Percentiles rank a stretch among this genome's conserved stretches.
Evolutionary conservation across 2,797 vertebrate genomes (phyloP).

Genomic region (Acipenser transmontanus): DNA sequence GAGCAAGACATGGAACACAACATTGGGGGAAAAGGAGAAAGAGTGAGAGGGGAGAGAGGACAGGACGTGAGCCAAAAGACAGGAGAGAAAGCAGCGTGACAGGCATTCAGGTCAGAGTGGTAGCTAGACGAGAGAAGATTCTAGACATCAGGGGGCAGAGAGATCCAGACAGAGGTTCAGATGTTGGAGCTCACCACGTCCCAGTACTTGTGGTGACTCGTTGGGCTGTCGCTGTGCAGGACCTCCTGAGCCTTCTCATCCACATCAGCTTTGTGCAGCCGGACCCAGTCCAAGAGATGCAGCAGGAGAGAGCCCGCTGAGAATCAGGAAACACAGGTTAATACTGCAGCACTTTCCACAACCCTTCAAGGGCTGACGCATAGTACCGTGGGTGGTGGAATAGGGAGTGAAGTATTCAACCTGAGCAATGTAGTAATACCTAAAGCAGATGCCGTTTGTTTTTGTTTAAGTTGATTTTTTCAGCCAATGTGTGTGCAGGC

Average conservation of each 20-base stretch:
- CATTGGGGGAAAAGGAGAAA: not conserved
- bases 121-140: not conserved
- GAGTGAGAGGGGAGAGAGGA: not conserved
- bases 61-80: not conserved
- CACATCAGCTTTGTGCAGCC: conserved; percentile 82
- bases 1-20: not conserved
- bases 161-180: not conserved
- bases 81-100: not conserved
- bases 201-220: conserved; percentile 80
- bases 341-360: not conserved
- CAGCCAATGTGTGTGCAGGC: too few species aligned
- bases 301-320: conserved; percentile 81
- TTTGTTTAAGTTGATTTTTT: too few species aligned
- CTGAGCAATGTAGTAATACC: too few species aligned
- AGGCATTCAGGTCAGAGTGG: not conserved
- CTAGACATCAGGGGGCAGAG: not conserved
- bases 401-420: too few species aligned
- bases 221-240: conserved; percentile 78
- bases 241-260: conserved; percentile 78
- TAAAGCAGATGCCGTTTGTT: too few species aligned
- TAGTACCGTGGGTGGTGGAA: too few species aligned
- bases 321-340: conserved; percentile 12
- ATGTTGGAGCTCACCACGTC: conserved; percentile 64
- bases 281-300: conserved; percentile 89
- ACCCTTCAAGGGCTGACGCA: too few species aligned